Base-by-base conservation (phyloP, 2,797 vertebrate genomes). In the Spinus pinus region DNA sequence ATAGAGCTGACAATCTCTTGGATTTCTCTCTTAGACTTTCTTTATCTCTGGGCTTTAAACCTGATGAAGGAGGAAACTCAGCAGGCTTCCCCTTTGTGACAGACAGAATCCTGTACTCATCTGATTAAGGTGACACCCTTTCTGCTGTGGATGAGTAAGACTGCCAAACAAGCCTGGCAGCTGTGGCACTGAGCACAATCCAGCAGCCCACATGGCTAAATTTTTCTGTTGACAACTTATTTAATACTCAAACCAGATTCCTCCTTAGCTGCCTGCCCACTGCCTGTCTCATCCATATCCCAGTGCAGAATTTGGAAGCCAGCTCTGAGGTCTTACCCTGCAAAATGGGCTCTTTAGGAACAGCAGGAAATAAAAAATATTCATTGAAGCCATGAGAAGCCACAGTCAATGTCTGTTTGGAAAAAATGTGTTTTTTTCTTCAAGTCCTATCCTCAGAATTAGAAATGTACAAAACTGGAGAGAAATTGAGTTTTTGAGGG, bases 181-280 rank as follows among this genome's bases (percentile, higher is more conserved):
- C 46, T 74, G 41, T 54, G 65, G 57, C 85, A 82, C 75, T 37
- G 17, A 93, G 58, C 72, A 72, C 61, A 83, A 58, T n/a, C 56
- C 50, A 42, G 35, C 2, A 73, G 73, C 23, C 37, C 44, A 33
- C n/a, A 35, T 65, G 25, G 74, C 46, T 54, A 1, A 13, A 31
- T 81, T 72, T 81, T 69, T 65, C 57, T 75, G 35, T 33, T 95
- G 89, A 93, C 69, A 96, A 79, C 72, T 95, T 91, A 58, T 66
- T 94, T 89, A 93, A 86, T 65, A 58, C 19, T 31, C 87, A 81
- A 94, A 93, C 23, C 30, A 89, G 39, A 72, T 30, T 78, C 33
- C 42, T 91, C 14, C 27, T 60, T n/a, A 72, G 19, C 37, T 85
- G 41, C 60, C 60, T 92, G 69, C 28, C 47, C n/a, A 9, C 23